These are phyloP conservation scores for Peromyscus californicus DNA, from an alignment of 2,113 vertebrate species.

Conservation along the genomic window DNA sequence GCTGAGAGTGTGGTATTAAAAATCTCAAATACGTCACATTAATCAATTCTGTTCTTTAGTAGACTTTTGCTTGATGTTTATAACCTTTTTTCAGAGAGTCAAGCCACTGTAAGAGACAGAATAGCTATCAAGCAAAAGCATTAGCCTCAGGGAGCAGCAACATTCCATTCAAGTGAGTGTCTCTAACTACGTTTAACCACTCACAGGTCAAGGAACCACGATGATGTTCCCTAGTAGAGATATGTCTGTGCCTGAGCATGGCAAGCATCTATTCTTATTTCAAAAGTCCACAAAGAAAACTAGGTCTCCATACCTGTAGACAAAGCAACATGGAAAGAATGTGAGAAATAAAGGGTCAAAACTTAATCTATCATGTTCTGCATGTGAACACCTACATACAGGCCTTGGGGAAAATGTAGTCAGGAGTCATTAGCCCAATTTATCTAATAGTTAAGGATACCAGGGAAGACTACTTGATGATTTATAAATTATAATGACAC, in stretches of 20 bases:
- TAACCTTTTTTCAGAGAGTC: conserved; percentile 77
- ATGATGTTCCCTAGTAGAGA: conserved; percentile 63
- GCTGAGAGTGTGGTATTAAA: conserved; percentile 86
- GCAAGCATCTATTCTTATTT: conserved; percentile 24
- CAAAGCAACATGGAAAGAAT: background rate
- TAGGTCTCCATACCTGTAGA: background rate
- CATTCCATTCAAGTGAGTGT: conserved; percentile 70
- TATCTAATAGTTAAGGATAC: background rate
- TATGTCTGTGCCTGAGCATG: background rate
- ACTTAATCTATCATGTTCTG: background rate
- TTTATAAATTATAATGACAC: background rate
- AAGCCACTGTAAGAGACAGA: conserved; percentile 74
- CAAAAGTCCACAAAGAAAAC: background rate
- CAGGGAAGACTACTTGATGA: background rate
- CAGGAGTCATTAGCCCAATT: background rate
- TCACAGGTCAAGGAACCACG: conserved; percentile 66
- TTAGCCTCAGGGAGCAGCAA: conserved; percentile 69
- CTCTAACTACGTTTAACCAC: conserved; percentile 67
- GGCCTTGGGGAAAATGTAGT: background rate
- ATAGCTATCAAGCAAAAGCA: conserved; percentile 54
- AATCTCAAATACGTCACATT: conserved; percentile 87
- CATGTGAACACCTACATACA: background rate
- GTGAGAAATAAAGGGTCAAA: conserved; percentile 20
- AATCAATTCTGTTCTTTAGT: conserved; percentile 90
- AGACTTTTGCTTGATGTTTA: conserved; percentile 87